Base-by-base conservation (phyloP, 1,140 invertebrate species). In the Calosoma granatense region DNA sequence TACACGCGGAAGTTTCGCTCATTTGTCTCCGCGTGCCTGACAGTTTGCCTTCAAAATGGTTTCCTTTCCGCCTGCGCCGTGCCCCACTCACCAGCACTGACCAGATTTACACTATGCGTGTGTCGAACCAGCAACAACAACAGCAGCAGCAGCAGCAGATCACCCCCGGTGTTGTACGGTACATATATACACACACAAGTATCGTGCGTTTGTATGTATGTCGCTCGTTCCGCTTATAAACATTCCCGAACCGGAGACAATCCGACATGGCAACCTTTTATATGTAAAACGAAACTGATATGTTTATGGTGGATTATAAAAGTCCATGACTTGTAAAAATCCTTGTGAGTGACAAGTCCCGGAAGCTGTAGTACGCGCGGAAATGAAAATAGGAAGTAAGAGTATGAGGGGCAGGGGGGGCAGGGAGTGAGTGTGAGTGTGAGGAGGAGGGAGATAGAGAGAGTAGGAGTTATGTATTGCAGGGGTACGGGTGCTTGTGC, bases 291-390 rank as follows among this genome's bases (percentile, higher is more conserved):
- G 64, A 60, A 62, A 64, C 66, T 65, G 66, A 65, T 69, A 67
- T 66, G 62, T 68, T 67, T 68, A 68, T 67, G 62, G 66, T 56
- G 61, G 68, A 70, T 70, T 70, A 71, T 71, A 69, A 70, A 71
- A 69, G 62, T 71, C 63, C 67, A 71, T 71, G 68, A 69, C 64
- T 69, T 71, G 69, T 71, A 66, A 70, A 70, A 71, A 70, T 70
- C 59, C 58, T n/a, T n/a, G n/a, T 69, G 68, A 70, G 69, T 70
- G 69, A 71, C 69, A 70, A 68, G 62, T 66, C 57, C 65, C 64
- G 67, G 67, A 70, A 69, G 63, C 63, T 59, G 64, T 62, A 66
- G 64, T 66, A 63, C 60, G 61, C 56, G 30, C 63, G 67, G 68
- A 68, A 69, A 70, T 68, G 69, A 67, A 66, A 70, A 68, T 65